Evolutionary conservation across 92 coral and sea anemone genomes (phyloP).

Genomic region (Porites cylindrica): DNA sequence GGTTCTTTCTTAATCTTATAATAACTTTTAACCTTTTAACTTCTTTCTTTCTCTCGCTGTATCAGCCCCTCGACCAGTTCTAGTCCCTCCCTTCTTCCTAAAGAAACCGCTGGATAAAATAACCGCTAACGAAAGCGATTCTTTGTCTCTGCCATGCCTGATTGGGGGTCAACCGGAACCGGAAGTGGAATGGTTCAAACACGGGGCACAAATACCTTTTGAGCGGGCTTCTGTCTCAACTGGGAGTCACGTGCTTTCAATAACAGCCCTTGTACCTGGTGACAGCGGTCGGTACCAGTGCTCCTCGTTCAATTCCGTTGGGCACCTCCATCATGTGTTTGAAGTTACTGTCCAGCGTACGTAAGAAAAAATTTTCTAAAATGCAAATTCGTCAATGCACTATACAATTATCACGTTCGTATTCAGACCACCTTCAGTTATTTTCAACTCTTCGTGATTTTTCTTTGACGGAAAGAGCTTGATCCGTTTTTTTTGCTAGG

Average conservation of each 20-base stretch:
- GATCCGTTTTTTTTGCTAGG: neutral
- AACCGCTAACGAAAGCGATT: slow-evolving; percentile 48
- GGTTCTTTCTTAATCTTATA: neutral
- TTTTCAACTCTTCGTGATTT: neutral
- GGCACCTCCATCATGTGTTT: slow-evolving; percentile 61
- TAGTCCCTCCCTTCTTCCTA: slow-evolving; percentile 76
- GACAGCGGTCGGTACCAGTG: slow-evolving; percentile 90
- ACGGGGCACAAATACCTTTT: slow-evolving; percentile 46
- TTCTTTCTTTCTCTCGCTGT: slow-evolving; percentile 54
- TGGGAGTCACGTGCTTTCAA: slow-evolving; percentile 56
- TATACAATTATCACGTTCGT: neutral
- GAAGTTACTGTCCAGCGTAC: slow-evolving; percentile 76
- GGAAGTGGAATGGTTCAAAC: slow-evolving; percentile 70
- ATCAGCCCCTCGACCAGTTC: slow-evolving; percentile 20
- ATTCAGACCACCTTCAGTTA: neutral
- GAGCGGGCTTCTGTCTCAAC: slow-evolving; percentile 46
- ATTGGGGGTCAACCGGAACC: slow-evolving; percentile 67
- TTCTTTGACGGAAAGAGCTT: neutral
- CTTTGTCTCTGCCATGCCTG: slow-evolving; percentile 60
- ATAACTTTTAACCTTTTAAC: slow-evolving; percentile 32
- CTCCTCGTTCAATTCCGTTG: slow-evolving; percentile 62
- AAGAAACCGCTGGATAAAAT: slow-evolving; percentile 74
- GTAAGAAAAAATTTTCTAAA: slow-evolving; percentile 56
- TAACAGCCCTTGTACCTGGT: slow-evolving; percentile 54
- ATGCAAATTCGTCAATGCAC: slow-evolving; percentile 37